Percentiles rank a stretch among this genome's conserved stretches.
These are phyloP conservation scores for Centropyge bicolor DNA, from an alignment of 2,797 vertebrate genomes.

Conservation along the genomic window DNA sequence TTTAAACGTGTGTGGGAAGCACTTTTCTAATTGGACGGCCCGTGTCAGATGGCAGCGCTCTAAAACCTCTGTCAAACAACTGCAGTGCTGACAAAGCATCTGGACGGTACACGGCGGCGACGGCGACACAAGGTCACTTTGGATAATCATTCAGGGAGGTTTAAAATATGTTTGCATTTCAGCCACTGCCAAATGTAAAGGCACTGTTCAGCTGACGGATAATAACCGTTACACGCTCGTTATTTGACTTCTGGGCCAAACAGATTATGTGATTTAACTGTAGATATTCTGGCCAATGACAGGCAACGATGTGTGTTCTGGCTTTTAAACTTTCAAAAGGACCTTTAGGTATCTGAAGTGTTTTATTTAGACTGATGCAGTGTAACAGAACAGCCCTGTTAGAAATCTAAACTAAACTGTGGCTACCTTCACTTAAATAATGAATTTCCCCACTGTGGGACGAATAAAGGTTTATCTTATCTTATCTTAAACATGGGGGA, in stretches of 20 bases:
- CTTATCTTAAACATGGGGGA: no score
- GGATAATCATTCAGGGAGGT: conserved; percentile 72
- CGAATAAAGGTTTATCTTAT: no score
- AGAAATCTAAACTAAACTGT: no score
- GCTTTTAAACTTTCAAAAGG: background rate
- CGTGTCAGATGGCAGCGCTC: conserved; percentile 78
- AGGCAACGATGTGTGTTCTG: background rate
- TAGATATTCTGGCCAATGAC: background rate
- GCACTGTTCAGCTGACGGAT: background rate
- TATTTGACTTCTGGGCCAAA: background rate
- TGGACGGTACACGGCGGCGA: conserved; percentile 59
- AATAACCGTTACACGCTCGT: background rate
- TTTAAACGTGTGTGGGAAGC: conserved; percentile 71
- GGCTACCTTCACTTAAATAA: no score
- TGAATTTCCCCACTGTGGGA: no score
- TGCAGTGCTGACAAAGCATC: conserved; percentile 76
- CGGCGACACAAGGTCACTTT: conserved; percentile 73
- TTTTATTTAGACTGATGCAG: background rate
- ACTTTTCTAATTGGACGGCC: conserved; percentile 82
- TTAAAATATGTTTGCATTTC: conserved; percentile 40
- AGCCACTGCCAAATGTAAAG: conserved; percentile 38
- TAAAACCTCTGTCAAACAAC: conserved; percentile 83
- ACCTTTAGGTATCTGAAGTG: no score
- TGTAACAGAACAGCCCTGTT: no score
- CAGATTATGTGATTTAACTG: background rate